A percentile compares a stretch with the other conserved stretches of the same genome.
These are phyloP conservation scores for Chlamydotis undulata DNA, from an alignment of 2,113 vertebrate species.

Conservation along the genomic window DNA sequence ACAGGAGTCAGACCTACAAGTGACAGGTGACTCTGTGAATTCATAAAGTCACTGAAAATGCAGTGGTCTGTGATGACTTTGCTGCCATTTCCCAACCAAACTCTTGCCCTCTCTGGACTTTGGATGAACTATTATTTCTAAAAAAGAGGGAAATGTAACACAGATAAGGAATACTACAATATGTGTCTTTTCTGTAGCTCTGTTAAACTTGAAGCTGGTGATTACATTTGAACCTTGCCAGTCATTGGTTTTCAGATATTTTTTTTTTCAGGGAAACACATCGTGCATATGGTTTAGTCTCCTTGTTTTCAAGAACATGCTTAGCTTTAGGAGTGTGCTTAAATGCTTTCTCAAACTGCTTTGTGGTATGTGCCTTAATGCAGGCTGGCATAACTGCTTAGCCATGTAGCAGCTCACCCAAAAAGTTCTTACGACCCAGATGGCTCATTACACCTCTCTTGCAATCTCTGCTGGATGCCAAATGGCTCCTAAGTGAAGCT, in stretches of 20 bases:
- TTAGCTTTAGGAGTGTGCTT: not conserved
- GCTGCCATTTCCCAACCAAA: not conserved
- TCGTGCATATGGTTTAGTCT: not conserved
- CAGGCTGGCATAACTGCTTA: not conserved
- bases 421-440: conserved; percentile 19
- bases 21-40: not conserved
- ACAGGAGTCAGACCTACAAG: not conserved
- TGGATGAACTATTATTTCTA: not conserved
- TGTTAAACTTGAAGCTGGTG: not conserved
- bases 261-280: conserved; percentile 4
- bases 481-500: conserved; percentile 14
- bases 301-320: conserved; percentile 13
- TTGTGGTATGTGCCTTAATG: not conserved
- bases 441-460: conserved; percentile 45
- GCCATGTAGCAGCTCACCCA: conserved; percentile 19
- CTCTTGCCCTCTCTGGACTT: not conserved
- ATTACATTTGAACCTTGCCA: conserved; percentile 20
- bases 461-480: conserved; percentile 1
- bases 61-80: not conserved
- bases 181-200: not conserved
- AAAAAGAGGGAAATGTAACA: not conserved
- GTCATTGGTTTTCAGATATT: not conserved
- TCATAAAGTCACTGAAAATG: not conserved
- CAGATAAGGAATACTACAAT: not conserved
- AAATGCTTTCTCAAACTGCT: conserved; percentile 32